Evolutionary conservation across 1,140 invertebrate genomes (phyloP).

Genomic region (Thrips palmi): DNA sequence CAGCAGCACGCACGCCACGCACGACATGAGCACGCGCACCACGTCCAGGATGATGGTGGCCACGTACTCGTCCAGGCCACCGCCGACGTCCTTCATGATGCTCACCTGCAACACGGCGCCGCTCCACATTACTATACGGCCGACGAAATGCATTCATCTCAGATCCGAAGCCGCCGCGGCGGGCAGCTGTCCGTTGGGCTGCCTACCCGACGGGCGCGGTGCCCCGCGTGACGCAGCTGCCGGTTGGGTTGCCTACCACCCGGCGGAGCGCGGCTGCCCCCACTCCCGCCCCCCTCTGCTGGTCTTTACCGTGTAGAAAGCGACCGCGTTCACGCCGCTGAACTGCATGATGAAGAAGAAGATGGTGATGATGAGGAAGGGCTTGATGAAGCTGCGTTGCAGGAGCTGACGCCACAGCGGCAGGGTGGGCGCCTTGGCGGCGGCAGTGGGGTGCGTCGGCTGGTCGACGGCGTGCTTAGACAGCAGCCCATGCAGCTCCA

Average conservation of each 20-base stretch:
- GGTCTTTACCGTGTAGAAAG: constrained; percentile 60
- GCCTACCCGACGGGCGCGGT: too few species aligned
- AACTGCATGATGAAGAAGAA: constrained; percentile 42
- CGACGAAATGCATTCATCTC: too few species aligned
- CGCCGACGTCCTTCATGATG: constrained; percentile 29
- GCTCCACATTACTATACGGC: too few species aligned
- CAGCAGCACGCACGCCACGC: constrained; percentile 34
- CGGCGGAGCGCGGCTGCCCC: too few species aligned
- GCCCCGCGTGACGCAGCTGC: too few species aligned
- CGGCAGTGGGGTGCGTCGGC: constrained; percentile 17
- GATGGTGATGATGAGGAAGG: constrained; percentile 34
- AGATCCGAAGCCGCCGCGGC: too few species aligned
- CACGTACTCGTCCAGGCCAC: constrained; percentile 31
- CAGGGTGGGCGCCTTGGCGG: constrained; percentile 9
- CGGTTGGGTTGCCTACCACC: too few species aligned
- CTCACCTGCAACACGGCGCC: too few species aligned
- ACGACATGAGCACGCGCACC: constrained; percentile 39
- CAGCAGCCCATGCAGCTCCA: constrained; percentile 26
- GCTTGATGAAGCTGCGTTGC: constrained; percentile 27
- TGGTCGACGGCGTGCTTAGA: constrained; percentile 26
- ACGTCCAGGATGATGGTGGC: constrained; percentile 44
- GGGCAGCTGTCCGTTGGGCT: too few species aligned
- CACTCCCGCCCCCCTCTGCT: constrained; percentile 30
- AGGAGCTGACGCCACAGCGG: neutral
- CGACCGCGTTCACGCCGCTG: constrained; percentile 44